phyloP scores from a whole-genome alignment of 1,140 invertebrate species.

The Drosophila sechellia region DNA sequence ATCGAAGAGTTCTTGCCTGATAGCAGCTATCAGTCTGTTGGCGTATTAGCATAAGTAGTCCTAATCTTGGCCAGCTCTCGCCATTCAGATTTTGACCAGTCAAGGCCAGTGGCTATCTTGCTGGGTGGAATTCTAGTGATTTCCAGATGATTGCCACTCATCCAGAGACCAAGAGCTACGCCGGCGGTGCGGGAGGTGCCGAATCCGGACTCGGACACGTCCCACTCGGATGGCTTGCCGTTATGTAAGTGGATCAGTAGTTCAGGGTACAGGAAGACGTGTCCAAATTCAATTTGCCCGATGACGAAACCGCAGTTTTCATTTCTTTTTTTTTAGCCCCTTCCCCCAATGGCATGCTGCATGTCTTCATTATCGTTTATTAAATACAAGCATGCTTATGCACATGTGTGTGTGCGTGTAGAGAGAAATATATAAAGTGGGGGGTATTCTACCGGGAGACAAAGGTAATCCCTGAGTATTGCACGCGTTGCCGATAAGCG shows the following conservation, averaged over 20 bases:
- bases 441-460: constrained; percentile 9
- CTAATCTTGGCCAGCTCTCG: constrained; percentile 18
- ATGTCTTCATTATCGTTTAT: constrained; percentile 36
- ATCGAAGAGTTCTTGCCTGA: constrained; percentile 22
- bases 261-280: constrained; percentile 72
- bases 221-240: constrained; percentile 13
- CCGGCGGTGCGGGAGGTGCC: background rate
- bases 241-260: constrained; percentile 52
- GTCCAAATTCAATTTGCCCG: constrained; percentile 66
- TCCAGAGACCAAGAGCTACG: background rate
- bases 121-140: constrained; percentile 25
- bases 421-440: background rate
- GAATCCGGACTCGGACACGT: constrained; percentile 40
- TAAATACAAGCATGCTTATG: constrained; percentile 25
- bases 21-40: constrained; percentile 33
- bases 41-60: constrained; percentile 35
- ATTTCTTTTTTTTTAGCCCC: constrained; percentile 1
- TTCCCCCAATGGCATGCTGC: constrained; percentile 42
- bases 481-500: constrained; percentile 51
- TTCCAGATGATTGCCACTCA: constrained; percentile 28
- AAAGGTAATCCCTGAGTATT: constrained; percentile 48
- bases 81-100: constrained; percentile 10
- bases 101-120: constrained; percentile 20
- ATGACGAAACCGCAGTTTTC: constrained; percentile 12
- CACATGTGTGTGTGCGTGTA: background rate